Evolutionary conservation across 2,888 invertebrate genomes (phyloP).

Genomic region (Agrochola lychnidis): DNA sequence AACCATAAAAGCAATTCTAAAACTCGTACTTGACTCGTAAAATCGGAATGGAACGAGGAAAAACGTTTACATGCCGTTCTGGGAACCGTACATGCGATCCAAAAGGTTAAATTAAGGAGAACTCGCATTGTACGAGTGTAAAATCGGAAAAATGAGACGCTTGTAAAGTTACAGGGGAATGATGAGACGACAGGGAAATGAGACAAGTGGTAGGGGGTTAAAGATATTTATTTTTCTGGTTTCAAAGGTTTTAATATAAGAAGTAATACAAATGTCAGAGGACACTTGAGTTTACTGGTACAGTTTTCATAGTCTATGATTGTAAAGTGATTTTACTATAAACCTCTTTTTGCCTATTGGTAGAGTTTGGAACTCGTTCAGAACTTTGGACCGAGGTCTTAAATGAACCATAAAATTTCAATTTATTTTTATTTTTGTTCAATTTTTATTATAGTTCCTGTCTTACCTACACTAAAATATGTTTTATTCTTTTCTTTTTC

Average conservation of each 20-base stretch:
- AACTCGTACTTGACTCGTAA: slow-evolving; percentile 82
- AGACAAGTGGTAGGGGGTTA: slow-evolving; percentile 34
- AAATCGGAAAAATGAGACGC: slow-evolving; percentile 60
- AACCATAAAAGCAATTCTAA: slow-evolving; percentile 83
- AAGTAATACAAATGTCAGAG: neutral
- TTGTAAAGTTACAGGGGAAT: slow-evolving; percentile 52
- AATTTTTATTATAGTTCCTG: no score
- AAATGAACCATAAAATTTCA: neutral
- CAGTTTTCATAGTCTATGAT: no score
- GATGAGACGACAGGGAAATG: slow-evolving; percentile 42
- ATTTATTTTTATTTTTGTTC: no score
- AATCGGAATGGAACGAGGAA: slow-evolving; percentile 81
- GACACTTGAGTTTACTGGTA: no score
- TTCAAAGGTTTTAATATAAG: neutral
- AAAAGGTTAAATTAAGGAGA: slow-evolving; percentile 69
- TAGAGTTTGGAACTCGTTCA: no score
- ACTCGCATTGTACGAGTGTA: slow-evolving; percentile 59
- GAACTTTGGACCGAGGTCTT: neutral
- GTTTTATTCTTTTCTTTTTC: slow-evolving; percentile 8
- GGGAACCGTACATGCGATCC: slow-evolving; percentile 65
- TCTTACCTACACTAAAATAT: neutral
- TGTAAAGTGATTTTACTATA: no score
- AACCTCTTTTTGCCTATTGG: no score
- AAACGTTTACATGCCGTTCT: slow-evolving; percentile 82
- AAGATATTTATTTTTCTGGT: slow-evolving; percentile 1